Evolutionary conservation across 1,140 invertebrate species (phyloP).

Genomic region (Leptoteleia sp.): DNA sequence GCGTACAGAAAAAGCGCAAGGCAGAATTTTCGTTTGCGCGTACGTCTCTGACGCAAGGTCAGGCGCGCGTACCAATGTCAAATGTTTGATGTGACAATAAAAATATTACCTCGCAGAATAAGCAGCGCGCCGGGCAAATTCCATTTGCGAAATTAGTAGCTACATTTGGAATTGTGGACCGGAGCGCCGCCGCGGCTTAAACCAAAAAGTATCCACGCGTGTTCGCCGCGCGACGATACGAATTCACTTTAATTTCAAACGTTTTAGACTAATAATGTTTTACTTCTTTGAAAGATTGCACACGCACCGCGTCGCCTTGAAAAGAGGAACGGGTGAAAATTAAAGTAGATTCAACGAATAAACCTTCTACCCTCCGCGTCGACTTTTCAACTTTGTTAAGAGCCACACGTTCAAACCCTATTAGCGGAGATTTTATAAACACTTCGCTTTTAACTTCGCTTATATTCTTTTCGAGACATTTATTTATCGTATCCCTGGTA

Average conservation of each 20-base stretch:
- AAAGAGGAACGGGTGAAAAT: no score
- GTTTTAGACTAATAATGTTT: conserved; percentile 44
- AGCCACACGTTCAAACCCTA: no score
- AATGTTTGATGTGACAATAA: conserved; percentile 61
- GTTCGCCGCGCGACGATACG: conserved; percentile 8
- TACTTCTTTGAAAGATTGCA: conserved; percentile 1
- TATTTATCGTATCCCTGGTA: no score
- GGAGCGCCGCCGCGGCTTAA: not conserved
- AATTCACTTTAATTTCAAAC: conserved; percentile 45
- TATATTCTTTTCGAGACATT: no score
- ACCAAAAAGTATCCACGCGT: conserved; percentile 18
- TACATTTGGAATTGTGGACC: conserved; percentile 47
- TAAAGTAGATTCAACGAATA: no score
- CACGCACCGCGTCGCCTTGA: no score
- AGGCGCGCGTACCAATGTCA: conserved; percentile 38
- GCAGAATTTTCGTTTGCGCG: conserved; percentile 31
- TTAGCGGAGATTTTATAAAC: no score
- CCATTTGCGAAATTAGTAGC: conserved; percentile 64
- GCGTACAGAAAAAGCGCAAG: conserved; percentile 34
- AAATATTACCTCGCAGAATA: conserved; percentile 57
- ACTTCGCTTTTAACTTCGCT: no score
- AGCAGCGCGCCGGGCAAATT: conserved; percentile 46
- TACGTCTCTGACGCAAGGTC: conserved; percentile 33
- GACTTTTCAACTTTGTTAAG: no score
- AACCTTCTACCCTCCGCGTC: no score